Conservation (phyloP, 1,140 invertebrate genomes). For the Drosophila suzukii region DNA sequence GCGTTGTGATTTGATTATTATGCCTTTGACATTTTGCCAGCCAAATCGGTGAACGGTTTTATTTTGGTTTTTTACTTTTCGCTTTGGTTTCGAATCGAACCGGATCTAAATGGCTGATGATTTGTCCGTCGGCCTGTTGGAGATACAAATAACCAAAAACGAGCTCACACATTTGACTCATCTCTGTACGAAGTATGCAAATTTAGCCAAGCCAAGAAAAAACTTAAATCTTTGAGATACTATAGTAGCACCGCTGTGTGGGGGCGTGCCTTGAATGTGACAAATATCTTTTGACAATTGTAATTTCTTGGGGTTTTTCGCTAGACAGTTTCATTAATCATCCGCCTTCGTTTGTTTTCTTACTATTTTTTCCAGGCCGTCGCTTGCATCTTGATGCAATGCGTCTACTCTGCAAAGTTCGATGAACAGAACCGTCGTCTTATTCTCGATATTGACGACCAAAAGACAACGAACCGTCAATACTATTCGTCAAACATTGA, state of each 20-base stretch:
- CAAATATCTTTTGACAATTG: constrained; percentile 47
- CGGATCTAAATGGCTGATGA: constrained; percentile 67
- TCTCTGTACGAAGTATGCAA: constrained; percentile 55
- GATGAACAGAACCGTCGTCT: constrained; percentile 84
- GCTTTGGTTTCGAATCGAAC: constrained; percentile 63
- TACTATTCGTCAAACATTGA: constrained; percentile 89
- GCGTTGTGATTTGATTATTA: constrained; percentile 46
- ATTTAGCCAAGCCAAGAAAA: constrained; percentile 32
- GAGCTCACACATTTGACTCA: constrained; percentile 52
- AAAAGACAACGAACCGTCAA: constrained; percentile 87
- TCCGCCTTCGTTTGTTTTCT: constrained; percentile 1
- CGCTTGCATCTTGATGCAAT: constrained; percentile 83
- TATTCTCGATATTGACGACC: constrained; percentile 88
- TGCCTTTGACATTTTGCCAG: constrained; percentile 74
- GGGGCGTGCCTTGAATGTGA: constrained; percentile 46
- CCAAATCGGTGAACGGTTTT: constrained; percentile 38
- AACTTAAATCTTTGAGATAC: constrained; percentile 17
- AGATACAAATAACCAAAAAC: constrained; percentile 48
- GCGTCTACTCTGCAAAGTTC: constrained; percentile 78
- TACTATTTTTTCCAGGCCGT: constrained; percentile 57
- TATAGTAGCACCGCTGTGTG: not conserved
- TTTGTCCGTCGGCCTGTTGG: constrained; percentile 3
- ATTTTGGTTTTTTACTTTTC: constrained; percentile 13
- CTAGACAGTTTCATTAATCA: constrained; percentile 40
- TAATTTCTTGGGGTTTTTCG: not conserved